A percentile compares a stretch with the other conserved stretches of the same genome.
These are phyloP conservation scores for Hylaea fasciaria DNA, from an alignment of 2,888 invertebrate species.

Conservation along the genomic window DNA sequence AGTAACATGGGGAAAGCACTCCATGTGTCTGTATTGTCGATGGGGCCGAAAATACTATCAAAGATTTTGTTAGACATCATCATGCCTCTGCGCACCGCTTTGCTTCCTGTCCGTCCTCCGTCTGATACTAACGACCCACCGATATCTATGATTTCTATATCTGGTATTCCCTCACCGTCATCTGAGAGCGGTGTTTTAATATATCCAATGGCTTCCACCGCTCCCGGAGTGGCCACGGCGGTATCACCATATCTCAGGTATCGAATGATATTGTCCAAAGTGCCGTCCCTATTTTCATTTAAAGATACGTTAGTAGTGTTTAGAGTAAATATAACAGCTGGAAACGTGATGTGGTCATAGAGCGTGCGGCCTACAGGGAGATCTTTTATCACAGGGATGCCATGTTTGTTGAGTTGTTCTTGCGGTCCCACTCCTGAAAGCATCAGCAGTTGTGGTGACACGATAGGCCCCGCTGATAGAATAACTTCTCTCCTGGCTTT, in stretches of 20 bases:
- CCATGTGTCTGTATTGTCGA: conserved; percentile 77
- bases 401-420: conserved; percentile 80
- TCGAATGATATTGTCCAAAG: conserved; percentile 50
- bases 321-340: conserved; percentile 87
- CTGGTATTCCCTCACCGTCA: conserved; percentile 84
- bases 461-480: conserved; percentile 90
- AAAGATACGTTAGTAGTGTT: conserved; percentile 63
- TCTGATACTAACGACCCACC: conserved; percentile 78
- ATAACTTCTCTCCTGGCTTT: conserved; percentile 88
- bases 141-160: conserved; percentile 88
- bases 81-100: conserved; percentile 70
- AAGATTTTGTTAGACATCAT: conserved; percentile 75
- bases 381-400: conserved; percentile 84
- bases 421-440: conserved; percentile 89
- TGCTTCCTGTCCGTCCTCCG: conserved; percentile 69
- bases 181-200: conserved; percentile 84
- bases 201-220: conserved; percentile 87
- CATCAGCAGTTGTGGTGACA: conserved; percentile 93
- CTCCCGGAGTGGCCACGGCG: conserved; percentile 82
- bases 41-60: conserved; percentile 71
- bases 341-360: conserved; percentile 86
- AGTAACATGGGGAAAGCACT: conserved; percentile 86
- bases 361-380: conserved; percentile 87
- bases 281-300: conserved; percentile 56
- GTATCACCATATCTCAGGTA: conserved; percentile 71